These are phyloP conservation scores for Forficula auricularia DNA, from an alignment of 1,140 invertebrate genomes.

Conservation along the genomic window DNA sequence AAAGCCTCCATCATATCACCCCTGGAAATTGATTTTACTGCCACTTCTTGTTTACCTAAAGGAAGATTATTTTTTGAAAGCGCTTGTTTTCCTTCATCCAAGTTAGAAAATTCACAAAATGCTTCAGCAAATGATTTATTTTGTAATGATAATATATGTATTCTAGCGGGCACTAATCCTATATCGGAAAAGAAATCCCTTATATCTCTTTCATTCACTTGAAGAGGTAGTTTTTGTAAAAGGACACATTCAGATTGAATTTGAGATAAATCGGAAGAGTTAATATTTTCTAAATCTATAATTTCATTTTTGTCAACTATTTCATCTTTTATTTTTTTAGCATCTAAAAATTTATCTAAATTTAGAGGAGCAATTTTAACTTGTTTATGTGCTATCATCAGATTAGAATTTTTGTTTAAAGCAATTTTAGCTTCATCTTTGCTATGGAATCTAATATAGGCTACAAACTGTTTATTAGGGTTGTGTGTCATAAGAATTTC, in stretches of 20 bases:
- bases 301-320: conserved; percentile 8
- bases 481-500: conserved; percentile 41
- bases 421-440: conserved; percentile 46
- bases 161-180: conserved; percentile 51
- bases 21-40: conserved; percentile 44
- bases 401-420: background rate
- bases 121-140: conserved; percentile 60
- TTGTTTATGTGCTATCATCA: conserved; percentile 36
- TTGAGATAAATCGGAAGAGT: conserved; percentile 5
- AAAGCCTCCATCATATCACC: conserved; percentile 34
- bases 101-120: conserved; percentile 62
- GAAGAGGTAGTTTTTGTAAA: conserved; percentile 54
- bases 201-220: conserved; percentile 55
- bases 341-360: conserved; percentile 31
- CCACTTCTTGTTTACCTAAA: conserved; percentile 43
- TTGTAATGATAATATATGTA: conserved; percentile 51
- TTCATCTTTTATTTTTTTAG: conserved; percentile 21
- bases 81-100: conserved; percentile 49
- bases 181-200: conserved; percentile 62
- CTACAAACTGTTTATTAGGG: conserved; percentile 37
- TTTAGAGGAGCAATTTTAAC: conserved; percentile 32
- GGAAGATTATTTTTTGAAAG: conserved; percentile 47
- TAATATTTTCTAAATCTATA: conserved; percentile 17
- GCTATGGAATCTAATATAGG: conserved; percentile 55
- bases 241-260: conserved; percentile 42